Evolutionary conservation across 2,797 vertebrate species (phyloP), one percentile per base, ranked within the genome.

Genomic region (Echiichthys vipera): DNA sequence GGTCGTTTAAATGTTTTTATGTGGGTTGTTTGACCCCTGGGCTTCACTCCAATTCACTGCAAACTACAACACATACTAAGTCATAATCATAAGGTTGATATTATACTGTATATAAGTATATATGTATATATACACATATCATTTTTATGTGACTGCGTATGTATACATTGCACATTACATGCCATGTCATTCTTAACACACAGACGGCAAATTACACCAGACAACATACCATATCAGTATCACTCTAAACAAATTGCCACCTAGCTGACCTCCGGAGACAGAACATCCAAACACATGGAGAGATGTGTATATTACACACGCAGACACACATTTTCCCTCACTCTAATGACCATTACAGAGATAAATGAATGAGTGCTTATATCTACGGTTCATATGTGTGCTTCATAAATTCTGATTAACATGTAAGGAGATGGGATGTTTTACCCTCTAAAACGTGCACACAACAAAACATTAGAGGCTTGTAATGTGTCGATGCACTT

Each of bases 251-350:
- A 88, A 81, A 89, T 87, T 91, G 86, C 89, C 86, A 78, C 81
- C 83, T 40, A 62, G 51, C 69, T 92, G 91, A 92, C 89, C 92
- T 81, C 71, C 9, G 50, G 64, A 90, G 90, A 88, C 90, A 88
- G 86, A 83, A 88, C 83, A 84, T 88, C 63, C 88, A 92, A 92
- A 93, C 90, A 92, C 57, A 54, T 37, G 64, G 74, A 80, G 83
- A 83, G 72, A 81, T 88, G 87, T 90, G 76, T 91, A 86, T 76
- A 74, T 82, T 83, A 81, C 72, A 87, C 68, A 84, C 42, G 61
- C 70, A 87, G 51, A 82, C 79, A 71, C 80, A 71, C 81, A 78
- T 69, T 74, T 83, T 66, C 80, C 69, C 43, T 78, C 67, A 27
- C 47, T 46, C 72, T 85, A 80, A 91, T 63, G 79, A 84, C 84